These are phyloP conservation scores for Helicoverpa armigera DNA, from an alignment of 1,140 invertebrate genomes.

Conservation along the genomic window DNA sequence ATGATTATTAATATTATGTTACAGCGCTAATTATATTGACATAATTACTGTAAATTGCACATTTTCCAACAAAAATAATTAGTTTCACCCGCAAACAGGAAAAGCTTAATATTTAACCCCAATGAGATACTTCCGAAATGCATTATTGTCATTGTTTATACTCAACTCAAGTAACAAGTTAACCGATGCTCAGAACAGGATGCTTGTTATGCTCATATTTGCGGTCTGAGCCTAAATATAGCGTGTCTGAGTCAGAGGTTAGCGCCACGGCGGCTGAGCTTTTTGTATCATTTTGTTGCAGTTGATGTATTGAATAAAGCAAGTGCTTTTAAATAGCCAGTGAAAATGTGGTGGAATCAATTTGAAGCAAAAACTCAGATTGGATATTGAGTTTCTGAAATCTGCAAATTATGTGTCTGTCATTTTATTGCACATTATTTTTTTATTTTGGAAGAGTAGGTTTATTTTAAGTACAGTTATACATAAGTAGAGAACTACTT, in stretches of 20 bases:
- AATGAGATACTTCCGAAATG: conserved; percentile 10
- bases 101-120: background rate
- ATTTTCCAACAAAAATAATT: background rate
- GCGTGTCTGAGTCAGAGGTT: conserved; percentile 54
- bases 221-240: conserved; percentile 36
- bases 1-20: too few relatives aligned
- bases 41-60: background rate
- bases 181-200: conserved; percentile 13
- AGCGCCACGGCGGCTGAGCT: conserved; percentile 21
- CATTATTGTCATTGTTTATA: background rate
- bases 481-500: too few relatives aligned
- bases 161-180: background rate
- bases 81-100: background rate
- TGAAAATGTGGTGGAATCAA: background rate
- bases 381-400: too few relatives aligned
- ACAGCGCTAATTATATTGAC: too few relatives aligned
- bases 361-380: background rate
- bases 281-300: conserved; percentile 23
- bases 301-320: conserved; percentile 14
- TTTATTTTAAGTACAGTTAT: too few relatives aligned
- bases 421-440: too few relatives aligned
- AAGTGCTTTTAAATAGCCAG: background rate
- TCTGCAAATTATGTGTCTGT: too few relatives aligned
- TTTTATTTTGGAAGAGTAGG: too few relatives aligned
- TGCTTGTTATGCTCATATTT: conserved; percentile 25